These are phyloP conservation scores for Danio choprae DNA, from an alignment of 2,797 vertebrate genomes.

Conservation along the genomic window DNA sequence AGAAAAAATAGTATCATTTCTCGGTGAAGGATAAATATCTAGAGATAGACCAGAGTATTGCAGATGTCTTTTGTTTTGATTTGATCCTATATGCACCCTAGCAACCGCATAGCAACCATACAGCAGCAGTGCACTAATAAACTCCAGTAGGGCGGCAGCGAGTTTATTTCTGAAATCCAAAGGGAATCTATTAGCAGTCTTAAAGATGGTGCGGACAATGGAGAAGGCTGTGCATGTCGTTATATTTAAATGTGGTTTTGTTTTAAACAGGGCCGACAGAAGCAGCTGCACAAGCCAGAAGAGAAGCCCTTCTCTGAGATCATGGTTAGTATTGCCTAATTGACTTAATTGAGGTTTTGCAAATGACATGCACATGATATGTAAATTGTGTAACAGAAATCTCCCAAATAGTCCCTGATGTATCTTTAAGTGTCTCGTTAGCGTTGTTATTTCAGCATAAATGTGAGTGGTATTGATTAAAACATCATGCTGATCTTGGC, in stretches of 20 bases:
- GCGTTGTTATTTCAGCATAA: conserved; percentile 4
- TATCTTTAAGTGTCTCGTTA: conserved; percentile 15
- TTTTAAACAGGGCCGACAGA: not conserved
- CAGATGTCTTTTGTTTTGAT: not conserved
- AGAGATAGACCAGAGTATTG: not conserved
- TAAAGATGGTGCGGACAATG: conserved; percentile 50
- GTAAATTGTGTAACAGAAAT: not conserved
- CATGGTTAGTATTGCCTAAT: not conserved
- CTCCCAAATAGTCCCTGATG: not conserved
- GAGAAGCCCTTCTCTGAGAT: too few species aligned
- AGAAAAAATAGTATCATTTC: too few species aligned
- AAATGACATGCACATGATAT: conserved; percentile 1
- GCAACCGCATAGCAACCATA: not conserved
- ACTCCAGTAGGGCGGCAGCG: not conserved
- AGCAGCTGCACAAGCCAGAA: not conserved
- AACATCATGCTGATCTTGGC: not conserved
- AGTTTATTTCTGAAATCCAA: conserved; percentile 45
- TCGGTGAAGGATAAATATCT: not conserved
- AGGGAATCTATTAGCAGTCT: conserved; percentile 47
- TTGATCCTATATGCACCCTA: not conserved
- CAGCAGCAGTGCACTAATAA: not conserved
- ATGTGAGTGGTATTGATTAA: conserved; percentile 28
- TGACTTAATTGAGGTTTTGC: not conserved
- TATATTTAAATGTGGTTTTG: not conserved
- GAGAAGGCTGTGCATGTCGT: conserved; percentile 42